Percentiles rank a stretch among this genome's conserved stretches.
These are phyloP conservation scores for Thecophora atra DNA, from an alignment of 2,888 invertebrate genomes.

Conservation along the genomic window DNA sequence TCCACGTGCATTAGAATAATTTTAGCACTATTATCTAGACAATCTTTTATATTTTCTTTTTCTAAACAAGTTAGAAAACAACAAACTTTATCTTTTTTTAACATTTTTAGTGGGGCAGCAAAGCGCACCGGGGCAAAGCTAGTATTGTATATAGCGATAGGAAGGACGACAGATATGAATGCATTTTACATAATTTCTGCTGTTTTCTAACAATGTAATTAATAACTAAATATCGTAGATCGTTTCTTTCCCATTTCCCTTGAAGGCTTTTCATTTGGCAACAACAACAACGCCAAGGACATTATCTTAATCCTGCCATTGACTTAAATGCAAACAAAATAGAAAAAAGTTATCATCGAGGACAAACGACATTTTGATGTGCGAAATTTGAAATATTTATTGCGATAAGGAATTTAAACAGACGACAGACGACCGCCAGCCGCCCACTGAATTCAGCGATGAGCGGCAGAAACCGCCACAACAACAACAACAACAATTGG, in stretches of 20 bases:
- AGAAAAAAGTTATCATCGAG: slow-evolving; percentile 19
- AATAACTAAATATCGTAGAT: neutral
- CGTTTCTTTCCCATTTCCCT: neutral
- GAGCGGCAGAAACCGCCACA: neutral
- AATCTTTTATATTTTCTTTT: too few species aligned
- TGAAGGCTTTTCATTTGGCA: neutral
- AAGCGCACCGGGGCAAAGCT: too few species aligned
- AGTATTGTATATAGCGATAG: too few species aligned
- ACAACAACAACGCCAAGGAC: slow-evolving; percentile 1
- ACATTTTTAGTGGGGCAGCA: too few species aligned
- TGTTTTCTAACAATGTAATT: too few species aligned
- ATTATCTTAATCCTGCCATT: slow-evolving; percentile 17
- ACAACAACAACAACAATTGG: slow-evolving; percentile 15
- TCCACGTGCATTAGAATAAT: too few species aligned
- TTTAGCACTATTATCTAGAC: too few species aligned
- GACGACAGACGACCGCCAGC: neutral
- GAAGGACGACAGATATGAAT: too few species aligned
- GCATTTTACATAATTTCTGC: too few species aligned
- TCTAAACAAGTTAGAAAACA: too few species aligned
- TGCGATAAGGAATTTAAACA: slow-evolving; percentile 22
- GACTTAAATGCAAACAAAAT: neutral
- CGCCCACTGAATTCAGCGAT: slow-evolving; percentile 10
- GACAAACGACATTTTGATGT: slow-evolving; percentile 31
- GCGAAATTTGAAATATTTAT: slow-evolving; percentile 34
- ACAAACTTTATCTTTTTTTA: too few species aligned